Evolutionary conservation across 1,140 invertebrate species (phyloP), one percentile per base, ranked within the genome.

Genomic region (Bombyx mori): DNA sequence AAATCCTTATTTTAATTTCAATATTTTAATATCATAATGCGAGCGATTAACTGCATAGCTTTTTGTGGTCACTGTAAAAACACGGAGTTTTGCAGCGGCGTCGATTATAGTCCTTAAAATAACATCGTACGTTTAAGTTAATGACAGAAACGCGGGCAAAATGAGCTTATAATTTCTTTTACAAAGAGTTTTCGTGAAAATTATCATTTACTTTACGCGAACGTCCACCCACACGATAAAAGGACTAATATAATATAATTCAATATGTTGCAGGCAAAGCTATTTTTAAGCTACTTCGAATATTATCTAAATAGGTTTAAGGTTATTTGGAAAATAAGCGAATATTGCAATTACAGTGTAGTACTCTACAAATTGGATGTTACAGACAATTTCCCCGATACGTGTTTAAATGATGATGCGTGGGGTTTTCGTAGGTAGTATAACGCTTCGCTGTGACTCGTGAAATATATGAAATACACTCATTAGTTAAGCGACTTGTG

Each of bases 51-150:
- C 83, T 84, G 84, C 84, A 87, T 87, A 85, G 79, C 79, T 84
- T 82, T 87, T 79, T 75, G 82, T 82, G 78, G 77, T 65, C 26
- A 5, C 73, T 62, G 65, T 69, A 84, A 84, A 86, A 86, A 87
- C 70, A 65, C 74, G 64, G 68, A 77, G 79, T 68, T 74, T 77
- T 66, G 76, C 71, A 70, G 68, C 68, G 71, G 74, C 77, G 71
- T 71, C 77, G 75, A 85, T 87, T 87, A 85, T 71, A 76, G 77
- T 68, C 79, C 77, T 83, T 84, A 82, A 83, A 85, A 87, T 87
- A 87, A 87, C 84, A 85, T 87, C 81, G 79, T 85, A 83, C 82
- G 81, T 84, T 87, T 85, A 87, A 87, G 76, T 82, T 87, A 87
- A 87, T 87, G 84, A 84, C 84, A 75, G 82, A 78, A 73, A 84